A percentile compares a stretch with the other conserved stretches of the same genome.
phyloP scores from a whole-genome alignment of 2,888 invertebrate species.

The Fragum fragum region DNA sequence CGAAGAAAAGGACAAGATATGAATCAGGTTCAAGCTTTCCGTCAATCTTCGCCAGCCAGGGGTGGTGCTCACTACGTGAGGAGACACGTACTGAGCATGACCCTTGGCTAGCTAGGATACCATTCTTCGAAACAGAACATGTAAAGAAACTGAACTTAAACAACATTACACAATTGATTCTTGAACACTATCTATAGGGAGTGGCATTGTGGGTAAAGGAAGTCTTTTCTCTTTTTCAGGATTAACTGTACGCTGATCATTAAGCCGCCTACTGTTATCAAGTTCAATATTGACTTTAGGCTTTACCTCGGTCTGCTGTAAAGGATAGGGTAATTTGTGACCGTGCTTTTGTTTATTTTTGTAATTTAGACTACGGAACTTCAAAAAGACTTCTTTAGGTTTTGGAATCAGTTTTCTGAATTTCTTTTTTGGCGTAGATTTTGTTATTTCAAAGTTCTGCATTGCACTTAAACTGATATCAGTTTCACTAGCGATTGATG shows the following conservation, averaged over 20 bases:
- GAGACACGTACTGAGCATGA: too few species aligned
- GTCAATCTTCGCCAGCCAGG: too few species aligned
- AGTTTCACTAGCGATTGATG: constrained; percentile 53
- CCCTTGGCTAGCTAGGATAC: not conserved
- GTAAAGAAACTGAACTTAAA: not conserved
- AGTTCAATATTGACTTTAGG: not conserved
- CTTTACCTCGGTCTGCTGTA: constrained; percentile 37
- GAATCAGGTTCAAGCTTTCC: too few species aligned
- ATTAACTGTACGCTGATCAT: not conserved
- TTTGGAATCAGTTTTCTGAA: constrained; percentile 59
- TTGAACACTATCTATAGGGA: constrained; percentile 63
- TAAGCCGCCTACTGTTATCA: not conserved
- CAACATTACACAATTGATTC: constrained; percentile 61
- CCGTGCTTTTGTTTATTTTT: constrained; percentile 58
- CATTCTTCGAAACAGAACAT: not conserved
- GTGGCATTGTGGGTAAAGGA: constrained; percentile 47
- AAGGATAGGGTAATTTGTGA: constrained; percentile 59
- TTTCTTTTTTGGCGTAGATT: constrained; percentile 46
- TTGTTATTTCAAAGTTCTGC: constrained; percentile 63
- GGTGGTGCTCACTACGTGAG: too few species aligned
- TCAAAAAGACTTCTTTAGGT: constrained; percentile 63
- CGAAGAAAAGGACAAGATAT: too few species aligned
- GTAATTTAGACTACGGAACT: constrained; percentile 66
- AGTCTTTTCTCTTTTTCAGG: constrained; percentile 26
- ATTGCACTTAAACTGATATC: constrained; percentile 64